A percentile compares a stretch with the other conserved stretches of the same genome.
Evolutionary conservation across 64 coral and sea anemone genomes (phyloP).

Genomic region (Platygyra sinensis): DNA sequence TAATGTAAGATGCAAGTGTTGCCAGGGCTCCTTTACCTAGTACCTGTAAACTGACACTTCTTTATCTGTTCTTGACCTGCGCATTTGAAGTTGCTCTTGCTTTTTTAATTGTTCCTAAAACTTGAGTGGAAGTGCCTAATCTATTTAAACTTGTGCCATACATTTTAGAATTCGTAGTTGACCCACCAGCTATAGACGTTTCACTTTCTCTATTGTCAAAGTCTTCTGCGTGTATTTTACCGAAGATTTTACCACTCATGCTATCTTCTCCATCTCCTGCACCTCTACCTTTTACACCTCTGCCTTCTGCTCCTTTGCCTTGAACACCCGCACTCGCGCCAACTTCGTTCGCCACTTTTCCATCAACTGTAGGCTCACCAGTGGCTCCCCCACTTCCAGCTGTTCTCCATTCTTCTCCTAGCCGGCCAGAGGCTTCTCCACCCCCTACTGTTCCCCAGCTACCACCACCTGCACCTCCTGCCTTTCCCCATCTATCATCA

Average conservation of each 20-base stretch:
- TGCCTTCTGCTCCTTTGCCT: not conserved
- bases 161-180: not conserved
- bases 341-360: not conserved
- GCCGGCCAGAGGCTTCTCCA: slow-evolving; percentile 20
- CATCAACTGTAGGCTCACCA: not conserved
- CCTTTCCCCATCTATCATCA: not conserved
- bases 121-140: not conserved
- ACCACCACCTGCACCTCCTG: not conserved
- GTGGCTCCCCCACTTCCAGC: not conserved
- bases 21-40: no score
- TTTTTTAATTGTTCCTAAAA: not conserved
- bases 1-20: no score
- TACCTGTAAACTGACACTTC: no score
- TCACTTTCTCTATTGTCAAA: not conserved
- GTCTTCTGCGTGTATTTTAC: not conserved
- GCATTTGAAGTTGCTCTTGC: not conserved
- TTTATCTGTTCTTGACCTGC: no score
- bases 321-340: not conserved
- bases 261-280: not conserved
- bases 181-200: not conserved
- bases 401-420: not conserved
- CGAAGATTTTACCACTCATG: not conserved
- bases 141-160: not conserved
- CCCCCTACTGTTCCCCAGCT: not conserved
- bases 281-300: not conserved